Evolutionary conservation across 2,113 vertebrate genomes (phyloP).

Genomic region (Planiliza haematocheilus): DNA sequence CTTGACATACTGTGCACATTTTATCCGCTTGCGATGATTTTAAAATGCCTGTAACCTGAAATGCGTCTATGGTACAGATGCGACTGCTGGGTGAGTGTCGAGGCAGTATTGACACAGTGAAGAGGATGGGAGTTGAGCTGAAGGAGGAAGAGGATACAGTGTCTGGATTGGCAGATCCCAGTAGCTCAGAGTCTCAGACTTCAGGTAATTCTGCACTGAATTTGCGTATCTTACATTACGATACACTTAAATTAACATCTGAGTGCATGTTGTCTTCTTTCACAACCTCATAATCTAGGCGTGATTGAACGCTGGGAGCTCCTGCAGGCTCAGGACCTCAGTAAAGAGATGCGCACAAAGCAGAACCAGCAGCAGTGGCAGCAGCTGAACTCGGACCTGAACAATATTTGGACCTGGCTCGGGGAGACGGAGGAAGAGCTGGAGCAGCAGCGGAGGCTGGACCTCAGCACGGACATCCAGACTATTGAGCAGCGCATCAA

Average conservation of each 20-base stretch:
- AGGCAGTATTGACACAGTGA: conserved; percentile 92
- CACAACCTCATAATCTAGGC: conserved; percentile 75
- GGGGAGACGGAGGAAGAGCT: conserved; percentile 89
- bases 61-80: conserved; percentile 82
- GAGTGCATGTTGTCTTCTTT: not conserved
- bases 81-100: conserved; percentile 94
- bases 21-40: not conserved
- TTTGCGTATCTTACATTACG: not conserved
- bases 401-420: conserved; percentile 89
- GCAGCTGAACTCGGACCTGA: conserved; percentile 93
- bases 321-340: conserved; percentile 94
- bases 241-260: not conserved
- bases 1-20: no score
- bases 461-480: conserved; percentile 90
- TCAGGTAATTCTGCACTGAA: conserved; percentile 81
- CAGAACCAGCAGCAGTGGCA: conserved; percentile 97
- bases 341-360: conserved; percentile 93
- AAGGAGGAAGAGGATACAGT: conserved; percentile 91
- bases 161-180: conserved; percentile 91
- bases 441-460: conserved; percentile 85
- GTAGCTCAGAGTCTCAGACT: conserved; percentile 92
- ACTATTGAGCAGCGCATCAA: conserved; percentile 91
- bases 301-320: conserved; percentile 99
- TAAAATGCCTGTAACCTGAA: not conserved
- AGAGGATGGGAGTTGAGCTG: conserved; percentile 90